These are phyloP conservation scores for Dryocosmus kuriphilus DNA, from an alignment of 2,888 invertebrate genomes.

Conservation along the genomic window DNA sequence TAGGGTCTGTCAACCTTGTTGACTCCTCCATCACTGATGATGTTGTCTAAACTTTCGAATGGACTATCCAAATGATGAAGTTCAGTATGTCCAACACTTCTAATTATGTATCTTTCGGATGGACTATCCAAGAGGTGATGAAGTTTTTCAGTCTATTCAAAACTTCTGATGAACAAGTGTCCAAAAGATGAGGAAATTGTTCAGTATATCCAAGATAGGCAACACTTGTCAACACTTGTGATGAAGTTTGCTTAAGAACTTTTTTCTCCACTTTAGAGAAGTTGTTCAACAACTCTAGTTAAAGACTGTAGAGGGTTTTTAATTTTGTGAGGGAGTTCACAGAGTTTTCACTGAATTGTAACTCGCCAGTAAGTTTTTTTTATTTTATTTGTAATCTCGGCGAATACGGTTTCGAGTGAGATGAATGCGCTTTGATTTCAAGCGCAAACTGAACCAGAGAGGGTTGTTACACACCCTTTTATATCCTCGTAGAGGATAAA, in stretches of 20 bases:
- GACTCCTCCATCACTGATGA: constrained; percentile 65
- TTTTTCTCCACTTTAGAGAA: neutral
- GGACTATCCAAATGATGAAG: too few species aligned
- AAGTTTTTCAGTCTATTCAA: too few species aligned
- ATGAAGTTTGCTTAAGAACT: neutral
- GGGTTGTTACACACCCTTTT: constrained; percentile 63
- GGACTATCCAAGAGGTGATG: too few species aligned
- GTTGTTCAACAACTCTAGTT: neutral
- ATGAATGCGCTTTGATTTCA: constrained; percentile 45
- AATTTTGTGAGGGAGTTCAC: neutral
- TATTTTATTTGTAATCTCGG: constrained; percentile 1
- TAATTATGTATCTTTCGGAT: too few species aligned
- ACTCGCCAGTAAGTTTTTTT: neutral
- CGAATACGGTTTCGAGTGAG: constrained; percentile 10
- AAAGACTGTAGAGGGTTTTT: neutral
- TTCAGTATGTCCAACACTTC: too few species aligned
- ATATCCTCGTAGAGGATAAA: constrained; percentile 59
- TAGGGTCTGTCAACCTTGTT: constrained; percentile 62
- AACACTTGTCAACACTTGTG: neutral
- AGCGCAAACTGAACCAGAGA: constrained; percentile 65
- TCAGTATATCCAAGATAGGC: too few species aligned
- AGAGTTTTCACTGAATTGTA: neutral
- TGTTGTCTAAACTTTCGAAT: too few species aligned
- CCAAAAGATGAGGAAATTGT: too few species aligned
- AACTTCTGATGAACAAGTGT: too few species aligned